Base-by-base conservation (phyloP, 2,797 vertebrate species). In the Muscicapa striata region DNA sequence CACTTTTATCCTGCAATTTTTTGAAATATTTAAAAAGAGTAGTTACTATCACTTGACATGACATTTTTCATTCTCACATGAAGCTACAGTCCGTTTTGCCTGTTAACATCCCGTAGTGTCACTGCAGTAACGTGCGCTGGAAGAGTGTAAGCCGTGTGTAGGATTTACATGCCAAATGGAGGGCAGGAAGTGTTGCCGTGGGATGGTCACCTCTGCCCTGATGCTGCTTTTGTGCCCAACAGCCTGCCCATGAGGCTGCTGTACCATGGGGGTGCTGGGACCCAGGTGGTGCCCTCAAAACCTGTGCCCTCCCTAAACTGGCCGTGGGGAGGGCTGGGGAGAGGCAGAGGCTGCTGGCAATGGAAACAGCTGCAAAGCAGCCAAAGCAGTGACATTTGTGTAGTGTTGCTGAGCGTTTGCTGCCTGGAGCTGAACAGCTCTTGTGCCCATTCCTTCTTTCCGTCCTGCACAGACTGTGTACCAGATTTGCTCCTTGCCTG, bases 361-460 rank as follows among this genome's bases (percentile, higher is more conserved):
- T 55, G 66, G 79, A 32, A 84, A 51, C 92, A 96, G 92, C 92
- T 96, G 96, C 84, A 21, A 19, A 95, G 76, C 15, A 0, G 62
- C 83, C 63, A 73, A 11, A 77, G 90, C 61, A 13, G 30, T 87
- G 90, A 93, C 93, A 87, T 93, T 92, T 57, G 40, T 2, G 4
- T 58, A 49, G 66, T 69, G 4, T 30, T 5, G 1, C 83, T 66
- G 91, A 79, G 13, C 0, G 0, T 66, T 86, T 0, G 1, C 90
- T 93, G 90, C 96, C 90, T 81, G 82, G 46, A 87, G 95, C 92
- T 80, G 67, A 77, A 30, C 23, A 45, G 20, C 30, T 74, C 21
- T 11, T 17, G 22, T 40, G 30, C 38, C 13, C 13, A 2, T 67
- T 90, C 36, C n/a, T 76, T 75, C 46, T 38, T 63, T 73, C 22